phyloP scores from a whole-genome alignment of 2,888 invertebrate genomes.

The Dyspetes luteomarginatus region DNA sequence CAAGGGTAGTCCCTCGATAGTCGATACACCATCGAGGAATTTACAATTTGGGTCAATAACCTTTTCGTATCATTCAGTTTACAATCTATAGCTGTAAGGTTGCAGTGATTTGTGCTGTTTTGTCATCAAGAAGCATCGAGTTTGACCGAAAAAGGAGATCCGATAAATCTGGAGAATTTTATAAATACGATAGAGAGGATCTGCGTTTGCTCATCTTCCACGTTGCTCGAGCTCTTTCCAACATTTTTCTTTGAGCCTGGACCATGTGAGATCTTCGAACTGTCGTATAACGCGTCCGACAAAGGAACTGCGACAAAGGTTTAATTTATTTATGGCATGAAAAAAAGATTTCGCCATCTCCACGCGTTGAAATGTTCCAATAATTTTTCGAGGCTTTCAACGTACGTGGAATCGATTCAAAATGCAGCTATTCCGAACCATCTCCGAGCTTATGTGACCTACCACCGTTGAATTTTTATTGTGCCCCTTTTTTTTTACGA shows the following conservation, averaged over 20 bases:
- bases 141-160: neutral
- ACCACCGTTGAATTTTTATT: conserved; percentile 54
- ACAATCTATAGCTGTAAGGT: neutral
- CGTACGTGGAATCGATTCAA: conserved; percentile 75
- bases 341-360: conserved; percentile 66
- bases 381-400: conserved; percentile 55
- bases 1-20: conserved; percentile 30
- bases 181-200: conserved; percentile 8
- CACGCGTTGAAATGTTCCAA: conserved; percentile 70
- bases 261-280: neutral
- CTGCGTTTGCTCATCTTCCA: neutral
- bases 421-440: conserved; percentile 73
- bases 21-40: conserved; percentile 25
- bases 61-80: conserved; percentile 43
- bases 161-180: neutral
- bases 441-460: conserved; percentile 36
- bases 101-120: conserved; percentile 15
- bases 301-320: conserved; percentile 73
- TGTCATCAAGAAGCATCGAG: conserved; percentile 11
- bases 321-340: conserved; percentile 75
- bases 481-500: conserved; percentile 61
- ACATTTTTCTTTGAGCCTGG: neutral
- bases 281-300: conserved; percentile 65
- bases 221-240: conserved; percentile 5
- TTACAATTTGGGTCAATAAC: conserved; percentile 59